Conservation (phyloP, 2,888 invertebrate genomes). For the Melanargia galathea region DNA sequence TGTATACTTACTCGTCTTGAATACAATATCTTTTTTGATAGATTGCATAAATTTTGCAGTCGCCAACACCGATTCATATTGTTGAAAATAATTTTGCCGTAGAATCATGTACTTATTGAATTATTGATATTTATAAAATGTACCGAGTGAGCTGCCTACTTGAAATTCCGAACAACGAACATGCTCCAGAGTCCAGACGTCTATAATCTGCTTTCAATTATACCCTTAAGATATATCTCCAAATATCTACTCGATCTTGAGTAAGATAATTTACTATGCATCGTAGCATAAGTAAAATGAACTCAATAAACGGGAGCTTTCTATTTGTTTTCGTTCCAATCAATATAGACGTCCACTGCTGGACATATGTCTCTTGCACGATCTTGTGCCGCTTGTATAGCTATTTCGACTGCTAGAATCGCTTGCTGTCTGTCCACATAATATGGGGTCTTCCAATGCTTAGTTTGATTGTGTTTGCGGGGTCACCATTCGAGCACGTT, state of each 20-base stretch:
- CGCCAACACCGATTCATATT: neutral
- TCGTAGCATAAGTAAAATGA: neutral
- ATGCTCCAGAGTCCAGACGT: slow-evolving; percentile 37
- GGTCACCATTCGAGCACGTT: too few species aligned
- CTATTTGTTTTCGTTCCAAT: too few species aligned
- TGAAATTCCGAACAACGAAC: slow-evolving; percentile 26
- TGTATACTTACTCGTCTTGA: too few species aligned
- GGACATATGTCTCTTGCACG: too few species aligned
- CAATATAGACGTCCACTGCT: too few species aligned
- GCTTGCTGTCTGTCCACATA: too few species aligned
- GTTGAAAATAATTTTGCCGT: slow-evolving; percentile 7
- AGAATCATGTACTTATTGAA: slow-evolving; percentile 9
- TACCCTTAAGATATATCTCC: slow-evolving; percentile 38
- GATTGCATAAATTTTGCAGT: slow-evolving; percentile 1
- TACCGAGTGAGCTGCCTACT: slow-evolving; percentile 14
- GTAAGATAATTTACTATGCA: neutral
- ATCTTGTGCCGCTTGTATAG: too few species aligned
- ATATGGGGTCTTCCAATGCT: too few species aligned
- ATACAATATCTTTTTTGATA: too few species aligned
- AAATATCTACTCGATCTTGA: neutral
- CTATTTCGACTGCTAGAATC: too few species aligned
- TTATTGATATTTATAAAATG: neutral
- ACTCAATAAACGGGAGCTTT: too few species aligned
- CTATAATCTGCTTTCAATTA: slow-evolving; percentile 47
- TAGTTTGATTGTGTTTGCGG: too few species aligned